A percentile compares a stretch with the other conserved stretches of the same genome.
Conservation (phyloP, 2,888 invertebrate genomes). For the Dasysyrphus tricinctus region DNA sequence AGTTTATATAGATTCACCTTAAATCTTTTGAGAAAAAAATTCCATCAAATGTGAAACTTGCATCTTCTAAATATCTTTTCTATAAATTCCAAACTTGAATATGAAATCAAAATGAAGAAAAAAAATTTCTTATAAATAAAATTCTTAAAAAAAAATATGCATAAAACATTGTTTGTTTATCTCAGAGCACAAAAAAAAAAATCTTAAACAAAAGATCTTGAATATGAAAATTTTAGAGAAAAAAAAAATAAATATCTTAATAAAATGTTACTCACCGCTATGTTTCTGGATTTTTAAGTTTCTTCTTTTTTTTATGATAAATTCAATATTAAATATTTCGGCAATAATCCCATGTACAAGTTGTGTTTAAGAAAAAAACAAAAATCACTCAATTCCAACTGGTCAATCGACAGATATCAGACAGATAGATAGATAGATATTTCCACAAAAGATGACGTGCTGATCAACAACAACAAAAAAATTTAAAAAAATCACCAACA, state of each 20-base stretch:
- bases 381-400: constrained; percentile 21
- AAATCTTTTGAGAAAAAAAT: neutral
- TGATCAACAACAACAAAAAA: neutral
- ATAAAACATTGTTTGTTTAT: neutral
- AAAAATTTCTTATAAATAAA: no score
- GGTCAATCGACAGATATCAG: constrained; percentile 9
- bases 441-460: constrained; percentile 31
- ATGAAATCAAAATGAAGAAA: neutral
- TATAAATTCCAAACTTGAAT: neutral
- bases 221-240: constrained; percentile 11
- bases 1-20: no score
- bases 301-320: constrained; percentile 3
- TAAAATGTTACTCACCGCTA: constrained; percentile 25
- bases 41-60: neutral
- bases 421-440: neutral
- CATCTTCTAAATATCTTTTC: neutral
- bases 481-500: constrained; percentile 7
- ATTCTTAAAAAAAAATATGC: neutral
- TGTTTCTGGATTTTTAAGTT: neutral
- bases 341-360: constrained; percentile 58
- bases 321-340: constrained; percentile 34
- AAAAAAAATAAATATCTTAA: neutral
- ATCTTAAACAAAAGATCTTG: neutral
- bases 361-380: constrained; percentile 5
- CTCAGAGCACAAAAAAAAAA: neutral